These are phyloP conservation scores for Drosophila rellima DNA, from an alignment of 2,888 invertebrate species.

Conservation along the genomic window DNA sequence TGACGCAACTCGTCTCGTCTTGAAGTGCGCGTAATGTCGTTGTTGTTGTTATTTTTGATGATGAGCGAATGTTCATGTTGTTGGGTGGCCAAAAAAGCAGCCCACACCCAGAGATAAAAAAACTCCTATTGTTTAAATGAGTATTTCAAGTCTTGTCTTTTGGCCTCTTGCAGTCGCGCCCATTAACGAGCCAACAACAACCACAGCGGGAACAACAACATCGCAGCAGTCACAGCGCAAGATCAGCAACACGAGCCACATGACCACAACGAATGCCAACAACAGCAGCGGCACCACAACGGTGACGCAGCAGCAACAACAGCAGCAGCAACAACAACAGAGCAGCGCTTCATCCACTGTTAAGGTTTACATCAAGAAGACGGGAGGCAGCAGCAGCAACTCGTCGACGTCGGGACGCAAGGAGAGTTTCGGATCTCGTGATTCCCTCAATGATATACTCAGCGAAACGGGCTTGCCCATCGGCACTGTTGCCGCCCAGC, in stretches of 20 bases:
- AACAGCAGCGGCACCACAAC: slow-evolving; percentile 48
- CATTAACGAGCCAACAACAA: slow-evolving; percentile 68
- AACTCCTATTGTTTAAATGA: slow-evolving; percentile 41
- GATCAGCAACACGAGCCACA: slow-evolving; percentile 72
- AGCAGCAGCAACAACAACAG: slow-evolving; percentile 41
- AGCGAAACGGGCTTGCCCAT: slow-evolving; percentile 84
- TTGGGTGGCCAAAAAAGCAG: slow-evolving; percentile 52
- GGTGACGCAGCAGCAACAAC: slow-evolving; percentile 60
- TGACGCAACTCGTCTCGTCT: slow-evolving; percentile 17
- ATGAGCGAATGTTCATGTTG: slow-evolving; percentile 17
- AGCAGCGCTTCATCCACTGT: slow-evolving; percentile 68
- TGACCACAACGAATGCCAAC: slow-evolving; percentile 70
- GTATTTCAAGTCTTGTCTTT: slow-evolving; percentile 23
- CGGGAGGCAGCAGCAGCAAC: slow-evolving; percentile 73
- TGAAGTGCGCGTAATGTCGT: slow-evolving; percentile 37
- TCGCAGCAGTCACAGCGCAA: slow-evolving; percentile 72
- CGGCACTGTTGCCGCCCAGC: slow-evolving; percentile 87
- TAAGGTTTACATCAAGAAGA: slow-evolving; percentile 73
- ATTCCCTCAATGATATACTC: slow-evolving; percentile 85
- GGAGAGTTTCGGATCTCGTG: slow-evolving; percentile 85
- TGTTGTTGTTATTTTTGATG: slow-evolving; percentile 20
- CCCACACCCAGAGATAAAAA: slow-evolving; percentile 39
- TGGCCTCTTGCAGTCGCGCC: slow-evolving; percentile 80
- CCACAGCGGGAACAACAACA: slow-evolving; percentile 62
- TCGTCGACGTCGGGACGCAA: slow-evolving; percentile 81